Evolutionary conservation across 2,797 vertebrate species (phyloP).

Genomic region (Pseudochaenichthys georgianus): DNA sequence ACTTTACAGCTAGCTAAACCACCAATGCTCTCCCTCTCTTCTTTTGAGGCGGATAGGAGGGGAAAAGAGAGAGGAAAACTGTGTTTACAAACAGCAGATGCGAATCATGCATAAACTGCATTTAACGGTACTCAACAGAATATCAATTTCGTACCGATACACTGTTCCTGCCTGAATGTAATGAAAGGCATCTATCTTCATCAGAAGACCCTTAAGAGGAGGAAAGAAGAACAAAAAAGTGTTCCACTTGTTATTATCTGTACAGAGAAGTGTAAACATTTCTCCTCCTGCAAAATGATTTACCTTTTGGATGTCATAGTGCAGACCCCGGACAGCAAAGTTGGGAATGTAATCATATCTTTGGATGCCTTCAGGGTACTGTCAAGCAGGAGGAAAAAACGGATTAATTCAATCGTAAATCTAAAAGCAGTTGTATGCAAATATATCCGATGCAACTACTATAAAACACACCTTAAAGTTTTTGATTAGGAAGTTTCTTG

Average conservation of each 20-base stretch:
- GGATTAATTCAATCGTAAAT: background rate
- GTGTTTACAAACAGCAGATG: too few relatives aligned
- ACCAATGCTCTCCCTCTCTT: too few relatives aligned
- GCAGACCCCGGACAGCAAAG: conserved; percentile 88
- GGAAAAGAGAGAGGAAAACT: too few relatives aligned
- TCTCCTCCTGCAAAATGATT: background rate
- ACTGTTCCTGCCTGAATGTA: conserved; percentile 90
- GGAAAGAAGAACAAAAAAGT: background rate
- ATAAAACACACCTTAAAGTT: conserved; percentile 86
- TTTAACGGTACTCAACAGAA: background rate
- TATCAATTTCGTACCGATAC: conserved; percentile 81
- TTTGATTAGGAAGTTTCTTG: conserved; percentile 84
- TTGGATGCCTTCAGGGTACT: conserved; percentile 87
- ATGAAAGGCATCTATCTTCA: conserved; percentile 93
- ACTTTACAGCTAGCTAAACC: too few relatives aligned
- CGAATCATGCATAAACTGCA: too few relatives aligned
- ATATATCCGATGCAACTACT: rapidly evolving
- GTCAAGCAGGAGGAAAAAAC: conserved; percentile 23
- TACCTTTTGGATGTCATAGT: conserved; percentile 93
- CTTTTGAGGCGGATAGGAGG: too few relatives aligned
- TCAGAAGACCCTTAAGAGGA: conserved; percentile 84
- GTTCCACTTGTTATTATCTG: background rate
- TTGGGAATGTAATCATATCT: conserved; percentile 89
- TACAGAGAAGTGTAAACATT: background rate
- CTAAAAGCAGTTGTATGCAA: background rate